These are phyloP conservation scores for Gasteruption jaculator DNA, from an alignment of 2,888 invertebrate species.

Conservation along the genomic window DNA sequence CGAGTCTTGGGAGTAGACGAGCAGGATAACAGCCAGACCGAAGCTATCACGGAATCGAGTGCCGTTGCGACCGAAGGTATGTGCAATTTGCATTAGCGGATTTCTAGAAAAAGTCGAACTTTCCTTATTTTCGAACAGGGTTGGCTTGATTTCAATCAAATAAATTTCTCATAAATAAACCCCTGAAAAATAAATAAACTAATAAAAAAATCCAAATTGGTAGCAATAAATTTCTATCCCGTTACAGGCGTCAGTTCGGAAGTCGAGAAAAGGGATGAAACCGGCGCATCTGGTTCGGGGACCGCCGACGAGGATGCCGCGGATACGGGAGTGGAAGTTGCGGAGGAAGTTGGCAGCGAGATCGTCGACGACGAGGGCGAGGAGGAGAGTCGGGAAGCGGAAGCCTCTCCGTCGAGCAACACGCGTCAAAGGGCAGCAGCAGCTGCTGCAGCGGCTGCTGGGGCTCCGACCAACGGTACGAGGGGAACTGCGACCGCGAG, in stretches of 20 bases:
- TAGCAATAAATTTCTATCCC: slow-evolving; percentile 24
- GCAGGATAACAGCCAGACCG: slow-evolving; percentile 36
- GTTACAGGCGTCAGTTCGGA: slow-evolving; percentile 58
- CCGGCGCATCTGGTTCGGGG: slow-evolving; percentile 31
- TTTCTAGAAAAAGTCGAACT: no score
- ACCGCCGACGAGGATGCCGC: slow-evolving; percentile 36
- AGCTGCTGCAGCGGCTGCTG: slow-evolving; percentile 44
- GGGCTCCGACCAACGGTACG: slow-evolving; percentile 28
- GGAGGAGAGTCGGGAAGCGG: slow-evolving; percentile 79
- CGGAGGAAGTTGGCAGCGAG: slow-evolving; percentile 47
- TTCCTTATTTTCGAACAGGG: no score
- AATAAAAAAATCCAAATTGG: no score
- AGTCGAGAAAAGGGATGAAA: slow-evolving; percentile 57
- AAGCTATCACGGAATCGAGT: slow-evolving; percentile 38
- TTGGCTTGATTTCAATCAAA: no score
- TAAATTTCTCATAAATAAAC: no score
- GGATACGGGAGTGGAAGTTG: slow-evolving; percentile 36
- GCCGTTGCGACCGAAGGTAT: slow-evolving; percentile 39
- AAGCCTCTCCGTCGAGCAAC: slow-evolving; percentile 65
- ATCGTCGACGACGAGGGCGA: slow-evolving; percentile 47
- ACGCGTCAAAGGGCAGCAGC: slow-evolving; percentile 49
- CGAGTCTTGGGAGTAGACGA: slow-evolving; percentile 33
- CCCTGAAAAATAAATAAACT: no score
- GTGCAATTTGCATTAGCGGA: background rate
- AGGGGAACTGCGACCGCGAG: slow-evolving; percentile 40